Percentiles rank a stretch among this genome's conserved stretches.
These are phyloP conservation scores for Euschistus heros DNA, from an alignment of 1,140 invertebrate species.

Conservation along the genomic window DNA sequence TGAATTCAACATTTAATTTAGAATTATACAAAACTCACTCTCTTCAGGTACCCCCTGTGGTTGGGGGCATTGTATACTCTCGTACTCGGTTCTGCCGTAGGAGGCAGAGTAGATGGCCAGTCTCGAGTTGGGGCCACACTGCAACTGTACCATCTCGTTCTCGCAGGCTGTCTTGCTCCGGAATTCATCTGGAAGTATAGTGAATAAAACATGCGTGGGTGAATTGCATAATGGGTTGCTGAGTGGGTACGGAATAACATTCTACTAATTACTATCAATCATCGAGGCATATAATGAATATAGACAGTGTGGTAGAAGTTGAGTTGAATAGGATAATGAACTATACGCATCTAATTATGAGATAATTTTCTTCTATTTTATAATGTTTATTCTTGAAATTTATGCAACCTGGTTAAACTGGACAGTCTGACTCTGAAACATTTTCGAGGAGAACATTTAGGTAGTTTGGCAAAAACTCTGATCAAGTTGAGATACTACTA, in stretches of 20 bases:
- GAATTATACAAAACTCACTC: constrained; percentile 51
- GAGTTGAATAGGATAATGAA: no score
- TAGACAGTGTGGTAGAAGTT: neutral
- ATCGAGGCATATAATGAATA: neutral
- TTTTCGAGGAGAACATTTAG: no score
- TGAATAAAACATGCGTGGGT: constrained; percentile 31
- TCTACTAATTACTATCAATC: neutral
- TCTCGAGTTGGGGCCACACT: constrained; percentile 68
- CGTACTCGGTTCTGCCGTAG: constrained; percentile 78
- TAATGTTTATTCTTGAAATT: no score
- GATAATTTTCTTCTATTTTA: no score
- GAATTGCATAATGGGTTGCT: neutral
- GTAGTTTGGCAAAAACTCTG: no score
- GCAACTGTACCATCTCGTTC: constrained; percentile 70
- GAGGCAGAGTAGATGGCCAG: constrained; percentile 83
- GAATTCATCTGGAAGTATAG: constrained; percentile 77
- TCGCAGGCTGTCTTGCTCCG: constrained; percentile 82
- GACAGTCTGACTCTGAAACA: no score
- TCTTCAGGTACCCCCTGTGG: constrained; percentile 73
- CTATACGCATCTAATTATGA: no score
- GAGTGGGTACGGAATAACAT: neutral
- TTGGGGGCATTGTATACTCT: constrained; percentile 79
- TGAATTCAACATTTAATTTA: no score
- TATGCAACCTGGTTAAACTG: no score
- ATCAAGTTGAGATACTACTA: no score